These are phyloP conservation scores for Megathymus violae DNA, from an alignment of 1,140 invertebrate species.

Conservation along the genomic window DNA sequence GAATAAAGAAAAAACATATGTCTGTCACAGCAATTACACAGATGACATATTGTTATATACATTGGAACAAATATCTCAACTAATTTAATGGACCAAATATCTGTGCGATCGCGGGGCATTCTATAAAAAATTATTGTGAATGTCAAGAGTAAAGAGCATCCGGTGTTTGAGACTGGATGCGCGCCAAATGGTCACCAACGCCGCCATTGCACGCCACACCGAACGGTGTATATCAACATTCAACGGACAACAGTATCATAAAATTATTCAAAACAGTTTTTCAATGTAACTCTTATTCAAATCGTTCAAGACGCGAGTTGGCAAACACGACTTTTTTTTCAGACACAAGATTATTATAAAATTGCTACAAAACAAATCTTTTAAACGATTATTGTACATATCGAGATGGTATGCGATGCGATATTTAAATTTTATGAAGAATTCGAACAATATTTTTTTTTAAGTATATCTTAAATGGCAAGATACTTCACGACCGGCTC, in stretches of 20 bases:
- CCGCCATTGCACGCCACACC: not conserved
- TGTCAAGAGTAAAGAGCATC: conserved; percentile 11
- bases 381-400: not conserved
- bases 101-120: no score
- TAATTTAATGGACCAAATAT: no score
- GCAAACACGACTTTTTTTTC: no score
- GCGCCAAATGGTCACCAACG: conserved; percentile 1
- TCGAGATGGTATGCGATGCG: not conserved
- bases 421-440: not conserved
- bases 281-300: not conserved
- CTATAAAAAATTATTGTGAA: conserved; percentile 4
- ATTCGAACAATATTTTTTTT: no score
- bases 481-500: no score
- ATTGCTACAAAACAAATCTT: not conserved
- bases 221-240: not conserved
- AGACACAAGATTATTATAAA: not conserved
- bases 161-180: not conserved
- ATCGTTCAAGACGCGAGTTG: no score
- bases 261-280: not conserved
- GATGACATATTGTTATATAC: no score
- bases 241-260: not conserved
- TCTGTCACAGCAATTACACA: no score
- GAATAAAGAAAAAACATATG: no score
- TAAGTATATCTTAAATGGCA: no score
- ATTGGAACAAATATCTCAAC: no score